These are phyloP conservation scores for Anastrepha obliqua DNA, from an alignment of 1,140 invertebrate genomes.

Conservation along the genomic window DNA sequence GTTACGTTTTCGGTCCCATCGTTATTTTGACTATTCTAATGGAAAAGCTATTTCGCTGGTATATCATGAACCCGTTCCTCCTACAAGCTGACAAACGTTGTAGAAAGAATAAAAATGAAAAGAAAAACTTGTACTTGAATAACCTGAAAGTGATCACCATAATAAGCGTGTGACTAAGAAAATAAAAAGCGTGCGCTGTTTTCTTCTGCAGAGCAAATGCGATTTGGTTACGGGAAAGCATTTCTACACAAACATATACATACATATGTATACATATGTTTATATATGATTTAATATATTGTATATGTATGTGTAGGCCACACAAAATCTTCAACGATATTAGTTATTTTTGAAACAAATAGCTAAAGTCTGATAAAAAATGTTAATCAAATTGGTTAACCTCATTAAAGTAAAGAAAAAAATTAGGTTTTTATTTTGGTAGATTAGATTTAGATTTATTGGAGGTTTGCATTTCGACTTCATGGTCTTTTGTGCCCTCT, in stretches of 20 bases:
- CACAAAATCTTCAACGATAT: too few species aligned
- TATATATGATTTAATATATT: too few species aligned
- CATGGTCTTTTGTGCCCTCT: too few species aligned
- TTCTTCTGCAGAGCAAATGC: neutral
- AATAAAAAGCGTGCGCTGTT: neutral
- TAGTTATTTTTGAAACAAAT: too few species aligned
- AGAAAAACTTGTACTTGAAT: conserved; percentile 2
- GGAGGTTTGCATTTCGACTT: too few species aligned
- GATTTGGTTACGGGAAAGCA: neutral
- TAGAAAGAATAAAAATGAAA: neutral
- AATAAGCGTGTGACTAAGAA: conserved; percentile 8
- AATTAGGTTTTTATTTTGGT: too few species aligned
- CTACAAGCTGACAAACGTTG: neutral
- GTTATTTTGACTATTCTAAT: neutral
- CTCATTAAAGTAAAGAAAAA: too few species aligned
- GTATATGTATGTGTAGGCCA: too few species aligned
- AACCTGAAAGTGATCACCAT: neutral
- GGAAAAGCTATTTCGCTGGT: neutral
- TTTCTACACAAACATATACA: neutral
- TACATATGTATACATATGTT: neutral
- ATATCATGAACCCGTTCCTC: neutral
- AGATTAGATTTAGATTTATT: too few species aligned
- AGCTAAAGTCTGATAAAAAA: too few species aligned
- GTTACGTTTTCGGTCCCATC: neutral
- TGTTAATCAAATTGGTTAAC: too few species aligned